Conservation (phyloP, 2,113 vertebrate species). For the Pituophis catenifer region DNA sequence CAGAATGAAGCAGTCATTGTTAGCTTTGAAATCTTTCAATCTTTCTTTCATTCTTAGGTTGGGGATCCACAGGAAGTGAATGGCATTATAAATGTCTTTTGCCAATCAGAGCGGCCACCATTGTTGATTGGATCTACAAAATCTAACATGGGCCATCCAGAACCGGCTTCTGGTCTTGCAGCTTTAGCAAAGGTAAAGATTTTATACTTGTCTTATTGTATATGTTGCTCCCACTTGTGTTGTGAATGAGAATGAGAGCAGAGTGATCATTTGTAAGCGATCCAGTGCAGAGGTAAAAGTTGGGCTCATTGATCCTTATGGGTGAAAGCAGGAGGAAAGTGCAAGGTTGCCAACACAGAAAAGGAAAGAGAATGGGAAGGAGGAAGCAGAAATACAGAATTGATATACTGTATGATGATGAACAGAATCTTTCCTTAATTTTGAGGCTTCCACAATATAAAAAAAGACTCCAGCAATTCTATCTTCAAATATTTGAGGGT, state of each 20-base stretch:
- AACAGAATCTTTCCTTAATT: not conserved
- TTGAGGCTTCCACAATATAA: not conserved
- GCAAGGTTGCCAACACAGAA: not conserved
- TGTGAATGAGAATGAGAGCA: not conserved
- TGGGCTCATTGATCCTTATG: not conserved
- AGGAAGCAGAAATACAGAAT: not conserved
- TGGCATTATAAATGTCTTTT: slow-evolving; percentile 78
- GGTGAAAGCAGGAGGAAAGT: not conserved
- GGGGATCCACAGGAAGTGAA: slow-evolving; percentile 94
- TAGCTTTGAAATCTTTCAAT: slow-evolving; percentile 6
- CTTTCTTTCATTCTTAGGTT: slow-evolving; percentile 68
- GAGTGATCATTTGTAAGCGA: not conserved
- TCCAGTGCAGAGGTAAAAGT: not conserved
- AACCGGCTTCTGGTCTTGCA: slow-evolving; percentile 90
- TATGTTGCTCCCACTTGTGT: not conserved
- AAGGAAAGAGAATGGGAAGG: not conserved
- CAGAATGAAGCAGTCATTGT: not conserved
- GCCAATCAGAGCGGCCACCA: slow-evolving; percentile 70
- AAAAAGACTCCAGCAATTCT: not conserved
- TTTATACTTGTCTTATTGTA: too few relatives aligned
- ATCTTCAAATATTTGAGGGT: not conserved
- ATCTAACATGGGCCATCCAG: slow-evolving; percentile 97
- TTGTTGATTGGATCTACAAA: slow-evolving; percentile 92
- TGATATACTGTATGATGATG: not conserved
- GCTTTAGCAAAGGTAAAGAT: slow-evolving; percentile 84